Evolutionary conservation across 2,888 invertebrate species (phyloP).

Genomic region (Clanis bilineata): DNA sequence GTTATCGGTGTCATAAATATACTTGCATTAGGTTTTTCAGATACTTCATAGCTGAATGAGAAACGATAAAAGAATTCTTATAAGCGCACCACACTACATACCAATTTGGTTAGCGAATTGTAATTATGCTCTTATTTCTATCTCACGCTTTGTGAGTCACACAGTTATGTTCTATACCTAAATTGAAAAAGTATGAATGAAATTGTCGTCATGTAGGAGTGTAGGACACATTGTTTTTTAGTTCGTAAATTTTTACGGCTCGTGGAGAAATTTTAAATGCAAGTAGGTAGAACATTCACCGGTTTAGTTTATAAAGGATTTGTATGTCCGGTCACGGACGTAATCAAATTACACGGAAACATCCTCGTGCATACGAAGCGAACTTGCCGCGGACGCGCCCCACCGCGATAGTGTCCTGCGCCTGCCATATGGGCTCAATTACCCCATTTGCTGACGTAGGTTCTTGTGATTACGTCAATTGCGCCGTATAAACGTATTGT

Average conservation of each 20-base stretch:
- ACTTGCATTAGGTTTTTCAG: neutral
- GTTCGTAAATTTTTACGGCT: conserved; percentile 2
- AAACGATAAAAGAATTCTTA: neutral
- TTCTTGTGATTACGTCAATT: neutral
- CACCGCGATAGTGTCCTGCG: neutral
- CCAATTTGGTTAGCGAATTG: neutral
- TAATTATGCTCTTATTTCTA: neutral
- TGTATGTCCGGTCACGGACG: conserved; percentile 48
- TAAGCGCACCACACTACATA: neutral
- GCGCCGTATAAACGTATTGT: conserved; percentile 15
- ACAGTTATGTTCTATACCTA: neutral
- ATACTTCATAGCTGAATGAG: neutral
- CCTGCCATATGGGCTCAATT: conserved; percentile 2
- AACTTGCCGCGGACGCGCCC: too few relatives aligned
- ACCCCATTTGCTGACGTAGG: neutral
- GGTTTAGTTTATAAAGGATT: conserved; percentile 36
- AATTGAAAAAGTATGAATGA: neutral
- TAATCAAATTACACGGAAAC: conserved; percentile 49
- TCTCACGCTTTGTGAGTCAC: too few relatives aligned
- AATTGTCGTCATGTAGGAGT: neutral
- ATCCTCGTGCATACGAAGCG: conserved; percentile 28
- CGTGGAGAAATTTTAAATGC: conserved; percentile 42
- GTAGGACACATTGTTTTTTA: neutral
- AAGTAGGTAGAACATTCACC: conserved; percentile 44
- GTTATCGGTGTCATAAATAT: neutral